phyloP scores from a whole-genome alignment of 2,113 vertebrate genomes.

The Archocentrus centrarchus region DNA sequence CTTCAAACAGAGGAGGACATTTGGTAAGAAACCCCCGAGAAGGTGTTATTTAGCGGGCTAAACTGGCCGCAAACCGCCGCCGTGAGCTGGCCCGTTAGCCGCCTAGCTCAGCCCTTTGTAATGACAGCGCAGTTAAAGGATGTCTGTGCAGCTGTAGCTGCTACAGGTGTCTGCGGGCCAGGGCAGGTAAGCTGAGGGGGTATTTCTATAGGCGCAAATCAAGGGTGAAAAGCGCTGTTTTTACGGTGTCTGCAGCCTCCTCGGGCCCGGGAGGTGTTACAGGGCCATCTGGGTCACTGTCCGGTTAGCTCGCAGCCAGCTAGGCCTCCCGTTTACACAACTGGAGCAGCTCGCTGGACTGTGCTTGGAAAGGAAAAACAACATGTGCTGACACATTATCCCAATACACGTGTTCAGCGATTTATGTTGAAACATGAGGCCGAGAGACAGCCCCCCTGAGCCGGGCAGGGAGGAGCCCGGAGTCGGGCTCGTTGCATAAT shows the following conservation, averaged over 20 bases:
- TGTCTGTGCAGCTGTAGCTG: background rate
- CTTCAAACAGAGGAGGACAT: slow-evolving; percentile 92
- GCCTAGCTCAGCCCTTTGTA: slow-evolving; percentile 7
- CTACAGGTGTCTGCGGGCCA: background rate
- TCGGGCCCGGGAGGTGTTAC: background rate
- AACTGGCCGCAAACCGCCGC: background rate
- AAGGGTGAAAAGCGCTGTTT: background rate
- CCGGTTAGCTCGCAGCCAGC: slow-evolving; percentile 2
- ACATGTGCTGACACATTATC: slow-evolving; percentile 59
- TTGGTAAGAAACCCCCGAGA: slow-evolving; percentile 81
- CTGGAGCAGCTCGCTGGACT: background rate
- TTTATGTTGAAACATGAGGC: slow-evolving; percentile 66
- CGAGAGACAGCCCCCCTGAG: background rate
- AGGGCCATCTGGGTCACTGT: slow-evolving; percentile 28
- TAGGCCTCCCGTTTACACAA: background rate
- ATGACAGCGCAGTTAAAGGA: background rate
- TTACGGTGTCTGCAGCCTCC: background rate
- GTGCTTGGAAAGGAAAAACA: slow-evolving; percentile 43
- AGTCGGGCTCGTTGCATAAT: slow-evolving; percentile 56
- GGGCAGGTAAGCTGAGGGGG: background rate
- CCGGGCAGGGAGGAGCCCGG: slow-evolving; percentile 61
- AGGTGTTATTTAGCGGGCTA: background rate
- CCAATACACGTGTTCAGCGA: slow-evolving; percentile 57
- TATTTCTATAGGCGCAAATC: background rate
- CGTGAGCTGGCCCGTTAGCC: slow-evolving; percentile 45